Percentiles rank a stretch among this genome's conserved stretches.
Evolutionary conservation across 2,113 vertebrate species (phyloP).

Genomic region (Rhombomys opimus): DNA sequence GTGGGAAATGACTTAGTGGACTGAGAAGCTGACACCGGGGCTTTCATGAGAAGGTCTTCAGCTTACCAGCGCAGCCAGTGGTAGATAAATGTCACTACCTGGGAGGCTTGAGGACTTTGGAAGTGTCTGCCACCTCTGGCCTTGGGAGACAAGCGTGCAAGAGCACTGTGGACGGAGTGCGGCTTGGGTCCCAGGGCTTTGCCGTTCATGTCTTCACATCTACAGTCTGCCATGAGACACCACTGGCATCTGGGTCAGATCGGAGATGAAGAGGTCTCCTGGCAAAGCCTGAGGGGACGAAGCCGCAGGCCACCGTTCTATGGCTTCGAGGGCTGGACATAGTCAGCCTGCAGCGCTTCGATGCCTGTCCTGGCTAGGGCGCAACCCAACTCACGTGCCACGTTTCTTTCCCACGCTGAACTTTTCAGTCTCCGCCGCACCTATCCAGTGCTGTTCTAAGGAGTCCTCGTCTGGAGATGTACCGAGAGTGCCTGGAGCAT

Average conservation of each 20-base stretch:
- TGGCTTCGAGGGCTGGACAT: background rate
- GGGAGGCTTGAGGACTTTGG: conserved; percentile 7
- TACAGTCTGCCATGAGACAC: conserved; percentile 11
- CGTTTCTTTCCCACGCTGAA: conserved; percentile 40
- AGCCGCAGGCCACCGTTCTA: background rate
- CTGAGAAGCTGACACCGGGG: conserved; percentile 37
- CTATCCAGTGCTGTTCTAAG: conserved; percentile 11
- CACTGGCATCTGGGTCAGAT: too few species aligned
- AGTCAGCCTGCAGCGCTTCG: background rate
- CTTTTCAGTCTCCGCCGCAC: conserved; percentile 48
- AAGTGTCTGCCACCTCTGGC: background rate
- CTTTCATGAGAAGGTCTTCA: conserved; percentile 59
- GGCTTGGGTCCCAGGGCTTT: background rate
- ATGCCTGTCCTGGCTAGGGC: background rate
- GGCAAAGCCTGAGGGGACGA: background rate
- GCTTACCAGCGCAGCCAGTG: conserved; percentile 40
- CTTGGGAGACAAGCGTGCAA: background rate
- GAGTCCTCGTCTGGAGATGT: background rate
- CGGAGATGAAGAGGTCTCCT: background rate
- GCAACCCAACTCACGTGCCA: background rate
- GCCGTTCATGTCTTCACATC: background rate
- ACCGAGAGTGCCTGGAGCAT: background rate
- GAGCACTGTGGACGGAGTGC: background rate
- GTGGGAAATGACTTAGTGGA: conserved; percentile 35
- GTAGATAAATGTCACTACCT: conserved; percentile 56